Evolutionary conservation across 2,888 invertebrate species (phyloP), one percentile per base, ranked within the genome.

Genomic region (Drosophila putrida): DNA sequence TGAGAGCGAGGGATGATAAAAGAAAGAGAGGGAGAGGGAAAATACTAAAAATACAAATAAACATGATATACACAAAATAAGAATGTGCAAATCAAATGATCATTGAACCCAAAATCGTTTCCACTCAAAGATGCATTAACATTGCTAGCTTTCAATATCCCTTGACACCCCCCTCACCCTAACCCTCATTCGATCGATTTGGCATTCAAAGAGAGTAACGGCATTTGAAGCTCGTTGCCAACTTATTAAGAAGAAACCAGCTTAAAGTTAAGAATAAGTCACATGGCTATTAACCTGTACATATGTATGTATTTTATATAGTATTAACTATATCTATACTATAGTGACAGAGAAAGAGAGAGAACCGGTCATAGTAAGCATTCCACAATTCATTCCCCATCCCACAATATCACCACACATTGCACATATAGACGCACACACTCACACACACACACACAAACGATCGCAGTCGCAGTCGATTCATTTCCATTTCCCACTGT

Each of bases 101-200:
- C 86, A 70, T 70, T 82, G 79, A 78, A 82, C 62, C 47, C 69
- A 36, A 54, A 20, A 36, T 44, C 53, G 28, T 8, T 39, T 65
- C 47, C 55, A 64, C 67, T 66, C 59, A 49, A 69, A 71, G 70
- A 74, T 75, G 76, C 84, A 85, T 76, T 80, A 71, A 84, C 82
- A 75, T 76, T 63, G 54, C 58, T 33, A 41, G 50, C 46, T 33
- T 15, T 10, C 20, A 9, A 11, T 27, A 33, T 3, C 27, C 4
- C 9, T 44, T 4, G 9, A n/a, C n/a, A n/a, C n/a, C n/a, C n/a
- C 10, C 25, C 13, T n/a, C 4, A 15, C 8, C 31, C 9, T 35
- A 2, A n/a, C n/a, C 6, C 25, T 11, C 9, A 25, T 15, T 27
- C 43, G 9, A 36, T 43, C 11, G 43, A 43, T 6, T 43, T 43